phyloP scores from a whole-genome alignment of 2,888 invertebrate species.

The Sisyra terminalis region DNA sequence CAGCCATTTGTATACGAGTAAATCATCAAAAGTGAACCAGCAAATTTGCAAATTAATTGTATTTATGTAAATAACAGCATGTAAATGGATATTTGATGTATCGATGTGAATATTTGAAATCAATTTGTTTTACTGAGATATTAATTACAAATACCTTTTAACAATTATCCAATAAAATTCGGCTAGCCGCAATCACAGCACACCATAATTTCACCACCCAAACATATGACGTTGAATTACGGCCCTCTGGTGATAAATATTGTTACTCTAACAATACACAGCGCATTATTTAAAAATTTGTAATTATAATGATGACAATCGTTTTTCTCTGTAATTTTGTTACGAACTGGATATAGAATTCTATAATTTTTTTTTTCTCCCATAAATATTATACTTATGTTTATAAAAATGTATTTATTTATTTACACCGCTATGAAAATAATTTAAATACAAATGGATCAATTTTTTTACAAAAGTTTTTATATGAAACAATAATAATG shows the following conservation, averaged over 20 bases:
- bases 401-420: too few species aligned
- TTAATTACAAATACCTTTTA: slow-evolving; percentile 6
- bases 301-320: too few species aligned
- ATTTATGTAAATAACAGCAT: slow-evolving; percentile 10
- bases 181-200: slow-evolving; percentile 13
- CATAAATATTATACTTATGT: too few species aligned
- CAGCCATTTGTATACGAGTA: slow-evolving; percentile 27
- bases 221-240: slow-evolving; percentile 22
- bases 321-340: background rate
- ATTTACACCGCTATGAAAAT: too few species aligned
- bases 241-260: slow-evolving; percentile 3
- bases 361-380: too few species aligned
- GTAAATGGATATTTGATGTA: background rate
- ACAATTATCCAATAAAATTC: slow-evolving; percentile 6
- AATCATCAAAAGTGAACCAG: slow-evolving; percentile 23
- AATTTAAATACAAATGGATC: too few species aligned
- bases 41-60: slow-evolving; percentile 17
- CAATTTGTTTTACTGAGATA: background rate
- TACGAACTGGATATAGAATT: background rate
- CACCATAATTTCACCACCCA: slow-evolving; percentile 27
- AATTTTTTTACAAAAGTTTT: too few species aligned
- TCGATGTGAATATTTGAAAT: background rate
- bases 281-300: slow-evolving; percentile 5
- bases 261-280: background rate
- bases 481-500: too few species aligned